Base-by-base conservation (phyloP, 2,888 invertebrate species). In the Timema podura region DNA sequence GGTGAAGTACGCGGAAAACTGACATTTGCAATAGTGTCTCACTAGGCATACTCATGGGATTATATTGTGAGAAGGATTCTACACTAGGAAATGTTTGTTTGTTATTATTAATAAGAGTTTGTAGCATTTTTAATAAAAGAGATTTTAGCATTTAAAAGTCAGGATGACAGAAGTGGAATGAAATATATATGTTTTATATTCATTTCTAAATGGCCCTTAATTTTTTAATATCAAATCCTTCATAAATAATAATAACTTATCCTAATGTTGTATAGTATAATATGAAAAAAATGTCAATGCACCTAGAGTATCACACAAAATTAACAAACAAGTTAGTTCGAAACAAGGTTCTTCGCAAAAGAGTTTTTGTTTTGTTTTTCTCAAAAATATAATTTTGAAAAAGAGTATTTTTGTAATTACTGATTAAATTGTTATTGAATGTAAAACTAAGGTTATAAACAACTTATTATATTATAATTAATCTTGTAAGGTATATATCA, bases 361-460 rank as follows among this genome's bases (percentile, higher is more conserved):
- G 15, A 54, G 54, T 54, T 54, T 54, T 54, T 54, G n/a, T n/a
- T 54, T 2, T 2, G 7, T 54, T 54, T 54, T 2, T 54, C 6
- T 44, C 16, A 54, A 54, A 54, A 54, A n/a, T 16, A 54, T 54
- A 7, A 15, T 54, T 54, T 54, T 59, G 59, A 44, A n/a, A 44
- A 16, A 59, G 16, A 59, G 59, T 7, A 5, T 59, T 59, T 16
- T 59, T 16, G 8, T 59, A 59, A 59, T 59, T 16, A 59, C 59
- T 15, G 59, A 59, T 59, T 59, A 5, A 61, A 61, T 10, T 57
- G 30, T 57, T n/a, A n/a, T n/a, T n/a, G n/a, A n/a, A n/a, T n/a
- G n/a, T n/a, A n/a, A n/a, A n/a, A n/a, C n/a, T n/a, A n/a, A n/a
- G n/a, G n/a, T n/a, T n/a, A n/a, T n/a, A n/a, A n/a, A n/a, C n/a